Conservation (phyloP, 2,113 vertebrate genomes). For the Cygnus buccinator region DNA sequence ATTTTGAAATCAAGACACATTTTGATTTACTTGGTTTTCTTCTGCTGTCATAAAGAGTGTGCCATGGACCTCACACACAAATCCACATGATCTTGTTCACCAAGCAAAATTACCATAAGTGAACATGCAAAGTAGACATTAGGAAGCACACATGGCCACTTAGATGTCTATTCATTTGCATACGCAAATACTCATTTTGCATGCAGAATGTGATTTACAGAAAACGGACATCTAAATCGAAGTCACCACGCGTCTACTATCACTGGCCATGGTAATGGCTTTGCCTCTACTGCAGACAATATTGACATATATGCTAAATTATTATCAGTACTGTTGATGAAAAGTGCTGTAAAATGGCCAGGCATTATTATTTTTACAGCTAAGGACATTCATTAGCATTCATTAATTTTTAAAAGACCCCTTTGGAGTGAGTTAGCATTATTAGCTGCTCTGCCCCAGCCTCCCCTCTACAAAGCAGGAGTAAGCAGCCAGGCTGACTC, state of each 20-base stretch:
- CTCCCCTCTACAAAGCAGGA: background rate
- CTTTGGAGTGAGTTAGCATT: background rate
- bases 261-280: background rate
- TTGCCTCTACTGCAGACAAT: background rate
- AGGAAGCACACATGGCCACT: conserved; percentile 29
- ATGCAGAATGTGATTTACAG: conserved; percentile 38
- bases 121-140: background rate
- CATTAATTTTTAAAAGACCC: background rate
- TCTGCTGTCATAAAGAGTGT: background rate
- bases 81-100: background rate
- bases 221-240: background rate
- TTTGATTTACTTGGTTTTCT: background rate
- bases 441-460: background rate
- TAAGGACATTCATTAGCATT: background rate
- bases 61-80: accelerated
- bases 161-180: conserved; percentile 52
- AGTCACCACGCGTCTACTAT: background rate
- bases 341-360: background rate
- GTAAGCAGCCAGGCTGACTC: background rate
- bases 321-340: background rate
- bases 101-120: background rate
- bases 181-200: conserved; percentile 41
- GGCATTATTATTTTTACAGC: background rate
- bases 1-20: background rate
- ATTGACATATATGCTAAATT: background rate